Percentiles rank a stretch among this genome's conserved stretches.
Conservation (phyloP, 1,140 invertebrate genomes). For the Temnothorax longispinosus region DNA sequence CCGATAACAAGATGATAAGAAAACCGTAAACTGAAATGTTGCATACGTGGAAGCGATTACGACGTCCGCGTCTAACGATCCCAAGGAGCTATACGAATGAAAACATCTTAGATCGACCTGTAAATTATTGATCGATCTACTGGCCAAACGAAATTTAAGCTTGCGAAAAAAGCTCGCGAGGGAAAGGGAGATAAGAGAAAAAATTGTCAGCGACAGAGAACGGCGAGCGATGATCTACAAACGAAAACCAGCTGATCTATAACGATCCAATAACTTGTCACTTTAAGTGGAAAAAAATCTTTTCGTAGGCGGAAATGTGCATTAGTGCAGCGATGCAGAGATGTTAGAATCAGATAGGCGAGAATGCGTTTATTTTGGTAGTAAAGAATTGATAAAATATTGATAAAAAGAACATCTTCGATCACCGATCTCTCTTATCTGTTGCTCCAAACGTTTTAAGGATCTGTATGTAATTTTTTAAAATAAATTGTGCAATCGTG, state of each 20-base stretch:
- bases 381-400: too few relatives aligned
- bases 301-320: background rate
- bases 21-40: background rate
- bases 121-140: background rate
- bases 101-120: background rate
- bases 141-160: background rate
- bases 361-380: too few relatives aligned
- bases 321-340: background rate
- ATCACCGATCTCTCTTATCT: background rate
- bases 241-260: background rate
- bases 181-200: background rate
- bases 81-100: background rate
- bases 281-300: background rate
- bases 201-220: background rate
- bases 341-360: background rate
- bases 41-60: background rate
- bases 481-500: too few relatives aligned
- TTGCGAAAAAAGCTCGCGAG: background rate
- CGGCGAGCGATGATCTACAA: background rate
- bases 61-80: background rate
- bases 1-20: slow-evolving; percentile 1
- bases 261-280: background rate
- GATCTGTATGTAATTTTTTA: background rate
- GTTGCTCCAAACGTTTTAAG: background rate
- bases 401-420: background rate